Base-by-base conservation (phyloP, 2,797 vertebrate species). In the Dendrocincla tyrannina region DNA sequence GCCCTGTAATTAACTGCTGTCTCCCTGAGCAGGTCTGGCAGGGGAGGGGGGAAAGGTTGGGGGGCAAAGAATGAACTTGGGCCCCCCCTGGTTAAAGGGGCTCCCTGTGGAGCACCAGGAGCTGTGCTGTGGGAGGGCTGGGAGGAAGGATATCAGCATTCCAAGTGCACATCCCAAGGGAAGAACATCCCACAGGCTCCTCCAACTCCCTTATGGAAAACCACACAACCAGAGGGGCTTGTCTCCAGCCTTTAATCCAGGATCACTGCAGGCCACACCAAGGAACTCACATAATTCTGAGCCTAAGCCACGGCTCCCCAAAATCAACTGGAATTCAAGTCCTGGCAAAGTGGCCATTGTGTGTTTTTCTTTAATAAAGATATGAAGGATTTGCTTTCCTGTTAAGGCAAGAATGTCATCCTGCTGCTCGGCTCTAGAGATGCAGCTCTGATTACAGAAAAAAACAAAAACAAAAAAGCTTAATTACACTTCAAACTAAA, bases 341-440 rank as follows among this genome's bases (percentile, higher is more conserved):
- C 44, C 78, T 5, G 62, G 37, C 44, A 16, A 27, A 86, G 50
- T 0, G 5, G 23, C 84, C 60, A 19, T 17, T 66, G 39, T 90
- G 41, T 24, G 59, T 16, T 90, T 80, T 91, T 88, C 87, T 97
- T 97, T 97, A 97, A 91, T 97, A 96, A 88, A 93, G 94, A 58
- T 58, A 77, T 17, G 81, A 91, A 94, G 77, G 27, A 89, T 89
- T 17, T 67, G 81, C 66, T 59, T 35, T 64, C 87, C 84, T 66
- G 64, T 96, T 95, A 95, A 95, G 94, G 86, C 91, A 91, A 95
- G 66, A 86, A 88, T 84, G 66, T 78, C 41, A 58, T 81, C 66
- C 79, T 89, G 78, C 93, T 95, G 85, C 89, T 67, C 18, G 6
- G 76, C 72, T 63, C 52, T 17, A 63, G 53, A 44, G 60, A 67